Percentiles rank a stretch among this genome's conserved stretches.
Conservation (phyloP, 2,888 invertebrate species). For the Dexiosoma caninum region DNA sequence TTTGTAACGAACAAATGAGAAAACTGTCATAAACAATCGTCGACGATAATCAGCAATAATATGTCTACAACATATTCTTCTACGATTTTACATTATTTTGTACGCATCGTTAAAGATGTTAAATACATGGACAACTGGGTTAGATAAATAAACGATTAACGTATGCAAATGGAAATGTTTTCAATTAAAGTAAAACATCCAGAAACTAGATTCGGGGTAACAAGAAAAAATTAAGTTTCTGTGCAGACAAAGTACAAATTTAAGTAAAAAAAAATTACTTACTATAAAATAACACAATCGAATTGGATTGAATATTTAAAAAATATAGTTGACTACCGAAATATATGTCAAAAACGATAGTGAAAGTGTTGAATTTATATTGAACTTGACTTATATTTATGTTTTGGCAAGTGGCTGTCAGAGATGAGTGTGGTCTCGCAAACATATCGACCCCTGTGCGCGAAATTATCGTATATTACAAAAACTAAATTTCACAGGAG, state of each 20-base stretch:
- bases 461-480: too few relatives aligned
- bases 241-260: constrained; percentile 1
- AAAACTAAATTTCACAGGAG: too few relatives aligned
- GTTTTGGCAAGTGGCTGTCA: too few relatives aligned
- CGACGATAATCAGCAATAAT: too few relatives aligned
- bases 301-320: background rate
- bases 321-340: background rate
- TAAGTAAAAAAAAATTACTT: background rate
- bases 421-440: too few relatives aligned
- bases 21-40: too few relatives aligned
- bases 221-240: background rate
- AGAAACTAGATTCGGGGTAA: background rate
- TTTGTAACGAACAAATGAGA: too few relatives aligned
- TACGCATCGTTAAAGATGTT: too few relatives aligned
- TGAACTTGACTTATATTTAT: constrained; percentile 57
- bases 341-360: constrained; percentile 38
- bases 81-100: too few relatives aligned
- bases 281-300: background rate
- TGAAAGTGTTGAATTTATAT: constrained; percentile 53
- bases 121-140: too few relatives aligned
- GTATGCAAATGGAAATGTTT: constrained; percentile 50
- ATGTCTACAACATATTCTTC: too few relatives aligned
- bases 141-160: constrained; percentile 27
- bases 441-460: too few relatives aligned
- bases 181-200: background rate